These are phyloP conservation scores for Calidris pygmaea DNA, from an alignment of 2,113 vertebrate species.

Conservation along the genomic window DNA sequence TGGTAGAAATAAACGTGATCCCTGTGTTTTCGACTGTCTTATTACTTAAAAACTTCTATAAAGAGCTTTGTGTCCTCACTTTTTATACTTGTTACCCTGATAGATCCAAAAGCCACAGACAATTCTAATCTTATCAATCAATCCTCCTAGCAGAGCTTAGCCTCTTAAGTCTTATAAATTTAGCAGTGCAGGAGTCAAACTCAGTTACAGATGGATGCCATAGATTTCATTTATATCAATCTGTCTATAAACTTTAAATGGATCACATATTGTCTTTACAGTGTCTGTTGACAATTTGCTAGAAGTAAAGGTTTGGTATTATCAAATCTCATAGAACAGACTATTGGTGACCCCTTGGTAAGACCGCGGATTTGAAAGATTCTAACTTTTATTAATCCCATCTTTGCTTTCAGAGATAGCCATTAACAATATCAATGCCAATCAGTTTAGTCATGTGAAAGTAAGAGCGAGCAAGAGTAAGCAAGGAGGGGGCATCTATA, in stretches of 20 bases:
- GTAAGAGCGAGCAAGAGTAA: not conserved
- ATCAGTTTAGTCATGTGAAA: not conserved
- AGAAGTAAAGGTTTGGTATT: not conserved
- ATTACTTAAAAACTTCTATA: not conserved
- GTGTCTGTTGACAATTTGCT: not conserved
- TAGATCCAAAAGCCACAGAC: not conserved
- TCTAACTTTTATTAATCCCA: not conserved
- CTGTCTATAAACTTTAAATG: not conserved
- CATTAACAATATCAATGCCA: not conserved
- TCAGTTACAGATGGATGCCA: not conserved
- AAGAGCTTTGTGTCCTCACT: not conserved
- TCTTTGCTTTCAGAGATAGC: not conserved
- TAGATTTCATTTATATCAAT: not conserved
- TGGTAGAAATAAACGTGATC: not conserved
- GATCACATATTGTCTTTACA: not conserved
- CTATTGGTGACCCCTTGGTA: not conserved
- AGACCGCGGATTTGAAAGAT: not conserved
- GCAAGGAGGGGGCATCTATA: accelerated
- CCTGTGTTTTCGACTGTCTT: not conserved
- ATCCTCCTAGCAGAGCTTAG: not conserved
- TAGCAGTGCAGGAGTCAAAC: not conserved
- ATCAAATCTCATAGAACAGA: not conserved
- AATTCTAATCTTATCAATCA: not conserved
- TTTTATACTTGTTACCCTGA: not conserved
- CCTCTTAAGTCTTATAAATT: not conserved